Percentiles rank a stretch among this genome's conserved stretches.
phyloP scores from a whole-genome alignment of 1,140 invertebrate genomes.

The Cydia amplana region DNA sequence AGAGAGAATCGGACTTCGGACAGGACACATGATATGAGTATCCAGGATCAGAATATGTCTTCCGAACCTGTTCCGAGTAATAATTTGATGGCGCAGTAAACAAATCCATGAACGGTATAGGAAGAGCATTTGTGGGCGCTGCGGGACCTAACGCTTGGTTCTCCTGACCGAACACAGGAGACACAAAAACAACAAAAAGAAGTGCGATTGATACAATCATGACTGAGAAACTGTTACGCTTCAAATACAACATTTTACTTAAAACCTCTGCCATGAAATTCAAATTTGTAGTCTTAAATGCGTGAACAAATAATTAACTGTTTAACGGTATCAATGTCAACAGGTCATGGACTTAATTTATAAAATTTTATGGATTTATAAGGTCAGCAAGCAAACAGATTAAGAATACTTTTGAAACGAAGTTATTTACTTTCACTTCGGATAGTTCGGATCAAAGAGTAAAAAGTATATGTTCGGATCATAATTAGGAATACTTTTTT shows the following conservation, averaged over 20 bases:
- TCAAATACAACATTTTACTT: conserved; percentile 55
- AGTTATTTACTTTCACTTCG: not conserved
- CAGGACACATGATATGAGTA: conserved; percentile 53
- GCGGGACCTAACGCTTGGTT: conserved; percentile 54
- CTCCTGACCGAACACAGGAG: conserved; percentile 56
- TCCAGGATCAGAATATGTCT: conserved; percentile 61
- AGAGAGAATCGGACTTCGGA: conserved; percentile 62
- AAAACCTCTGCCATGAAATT: conserved; percentile 73
- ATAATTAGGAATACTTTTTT: not conserved
- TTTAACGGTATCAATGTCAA: conserved; percentile 51
- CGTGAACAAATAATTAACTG: conserved; percentile 53
- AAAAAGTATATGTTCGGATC: too few species aligned
- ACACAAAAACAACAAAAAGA: conserved; percentile 58
- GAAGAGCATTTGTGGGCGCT: conserved; percentile 44
- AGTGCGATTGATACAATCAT: conserved; percentile 63
- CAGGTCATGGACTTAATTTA: conserved; percentile 42
- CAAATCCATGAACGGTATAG: conserved; percentile 65
- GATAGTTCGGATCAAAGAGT: too few species aligned
- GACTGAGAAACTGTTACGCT: conserved; percentile 68
- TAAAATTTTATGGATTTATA: conserved; percentile 34
- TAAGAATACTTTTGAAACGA: not conserved
- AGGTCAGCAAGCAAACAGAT: conserved; percentile 12
- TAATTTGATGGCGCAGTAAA: conserved; percentile 65
- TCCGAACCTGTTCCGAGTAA: conserved; percentile 60
- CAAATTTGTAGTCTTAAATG: conserved; percentile 60